Percentiles rank a stretch among this genome's conserved stretches.
Conservation (phyloP, 2,888 invertebrate species). For the Caenorhabditis plicata region DNA sequence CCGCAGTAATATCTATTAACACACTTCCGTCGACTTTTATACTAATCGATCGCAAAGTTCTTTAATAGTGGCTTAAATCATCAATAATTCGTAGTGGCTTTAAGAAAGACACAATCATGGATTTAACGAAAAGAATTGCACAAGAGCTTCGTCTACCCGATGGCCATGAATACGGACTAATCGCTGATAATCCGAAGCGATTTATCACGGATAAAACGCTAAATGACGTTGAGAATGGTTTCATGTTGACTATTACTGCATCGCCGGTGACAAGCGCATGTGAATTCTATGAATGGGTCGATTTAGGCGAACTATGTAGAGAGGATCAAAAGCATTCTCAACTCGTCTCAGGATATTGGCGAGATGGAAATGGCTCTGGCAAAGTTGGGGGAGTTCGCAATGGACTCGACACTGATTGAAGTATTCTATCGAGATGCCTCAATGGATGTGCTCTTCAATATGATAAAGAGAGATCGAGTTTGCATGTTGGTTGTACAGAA, state of each 20-base stretch:
- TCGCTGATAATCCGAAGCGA: slow-evolving; percentile 37
- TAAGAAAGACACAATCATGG: slow-evolving; percentile 23
- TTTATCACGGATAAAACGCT: slow-evolving; percentile 44
- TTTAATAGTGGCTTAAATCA: background rate
- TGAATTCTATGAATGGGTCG: background rate
- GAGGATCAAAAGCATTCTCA: slow-evolving; percentile 22
- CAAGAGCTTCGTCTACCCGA: slow-evolving; percentile 29
- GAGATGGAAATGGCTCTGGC: slow-evolving; percentile 27
- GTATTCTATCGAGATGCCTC: slow-evolving; percentile 22
- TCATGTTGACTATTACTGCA: slow-evolving; percentile 50
- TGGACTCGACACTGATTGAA: slow-evolving; percentile 9
- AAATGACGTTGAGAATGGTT: slow-evolving; percentile 40
- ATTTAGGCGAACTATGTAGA: slow-evolving; percentile 20
- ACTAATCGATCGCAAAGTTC: slow-evolving; percentile 13
- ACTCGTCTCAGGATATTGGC: slow-evolving; percentile 16
- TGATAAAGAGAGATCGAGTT: slow-evolving; percentile 19
- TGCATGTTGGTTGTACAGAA: slow-evolving; percentile 19
- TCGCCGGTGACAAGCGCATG: slow-evolving; percentile 54
- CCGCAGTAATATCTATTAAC: slow-evolving; percentile 13
- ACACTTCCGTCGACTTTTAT: slow-evolving; percentile 27
- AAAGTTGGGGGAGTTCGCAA: slow-evolving; percentile 22
- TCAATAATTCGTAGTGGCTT: background rate
- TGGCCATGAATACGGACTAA: slow-evolving; percentile 32
- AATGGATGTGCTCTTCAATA: slow-evolving; percentile 15
- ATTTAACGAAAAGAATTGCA: slow-evolving; percentile 21